These are phyloP conservation scores for Operophtera brumata DNA, from an alignment of 2,888 invertebrate species.

Conservation along the genomic window DNA sequence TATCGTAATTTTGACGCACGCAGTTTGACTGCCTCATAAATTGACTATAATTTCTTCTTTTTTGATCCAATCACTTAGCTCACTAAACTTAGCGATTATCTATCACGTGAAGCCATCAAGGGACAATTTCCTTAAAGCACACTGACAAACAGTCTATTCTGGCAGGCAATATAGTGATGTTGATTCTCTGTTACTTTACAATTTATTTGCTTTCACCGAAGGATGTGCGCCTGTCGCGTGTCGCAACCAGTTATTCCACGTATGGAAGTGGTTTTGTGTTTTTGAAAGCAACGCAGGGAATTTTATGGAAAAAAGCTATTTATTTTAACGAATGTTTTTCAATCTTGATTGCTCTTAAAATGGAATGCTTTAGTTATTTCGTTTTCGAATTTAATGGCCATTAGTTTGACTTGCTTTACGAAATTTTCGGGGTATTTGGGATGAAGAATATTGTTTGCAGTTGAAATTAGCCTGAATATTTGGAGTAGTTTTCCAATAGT, in stretches of 20 bases:
- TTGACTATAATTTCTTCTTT: too few relatives aligned
- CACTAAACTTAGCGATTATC: background rate
- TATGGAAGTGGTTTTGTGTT: slow-evolving; percentile 44
- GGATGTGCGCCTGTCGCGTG: slow-evolving; percentile 52
- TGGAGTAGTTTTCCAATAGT: too few relatives aligned
- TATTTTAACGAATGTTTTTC: slow-evolving; percentile 29
- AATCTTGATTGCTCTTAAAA: slow-evolving; percentile 16
- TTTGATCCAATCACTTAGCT: background rate
- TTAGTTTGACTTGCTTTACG: background rate
- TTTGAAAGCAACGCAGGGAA: slow-evolving; percentile 44
- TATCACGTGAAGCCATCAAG: background rate
- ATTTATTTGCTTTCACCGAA: slow-evolving; percentile 73
- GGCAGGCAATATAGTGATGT: slow-evolving; percentile 3
- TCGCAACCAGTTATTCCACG: slow-evolving; percentile 54
- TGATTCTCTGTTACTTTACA: slow-evolving; percentile 43
- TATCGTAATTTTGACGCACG: too few relatives aligned
- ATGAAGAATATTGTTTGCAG: background rate
- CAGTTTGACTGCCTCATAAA: too few relatives aligned
- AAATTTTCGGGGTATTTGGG: slow-evolving; percentile 1
- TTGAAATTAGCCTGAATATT: background rate
- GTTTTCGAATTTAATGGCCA: slow-evolving; percentile 8
- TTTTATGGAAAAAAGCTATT: slow-evolving; percentile 23
- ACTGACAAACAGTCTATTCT: slow-evolving; percentile 1
- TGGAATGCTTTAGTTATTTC: slow-evolving; percentile 6
- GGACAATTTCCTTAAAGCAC: background rate